Conservation (phyloP, 1,140 invertebrate species). For the Oedothorax gibbosus region DNA sequence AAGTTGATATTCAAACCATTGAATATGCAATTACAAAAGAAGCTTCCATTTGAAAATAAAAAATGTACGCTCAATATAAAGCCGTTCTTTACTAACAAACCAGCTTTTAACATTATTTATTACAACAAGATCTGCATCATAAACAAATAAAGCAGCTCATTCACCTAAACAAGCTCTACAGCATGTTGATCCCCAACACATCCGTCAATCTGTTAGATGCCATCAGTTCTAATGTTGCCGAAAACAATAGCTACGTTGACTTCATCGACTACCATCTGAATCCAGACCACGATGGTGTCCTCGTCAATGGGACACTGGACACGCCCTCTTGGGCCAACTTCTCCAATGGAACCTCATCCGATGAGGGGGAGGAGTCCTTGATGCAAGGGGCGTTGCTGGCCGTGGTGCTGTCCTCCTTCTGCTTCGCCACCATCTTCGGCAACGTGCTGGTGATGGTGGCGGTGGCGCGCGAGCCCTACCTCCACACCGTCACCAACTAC, state of each 20-base stretch:
- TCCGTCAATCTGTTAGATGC: neutral
- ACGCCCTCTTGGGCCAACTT: neutral
- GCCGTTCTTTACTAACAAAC: no score
- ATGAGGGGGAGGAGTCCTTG: neutral
- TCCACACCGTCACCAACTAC: constrained; percentile 83
- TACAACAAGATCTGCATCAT: no score
- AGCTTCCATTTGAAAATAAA: no score
- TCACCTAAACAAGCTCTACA: neutral
- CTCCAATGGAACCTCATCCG: neutral
- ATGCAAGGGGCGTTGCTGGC: constrained; percentile 67
- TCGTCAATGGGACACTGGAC: neutral
- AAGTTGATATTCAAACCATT: no score
- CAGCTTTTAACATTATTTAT: no score
- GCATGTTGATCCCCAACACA: neutral
- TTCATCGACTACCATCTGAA: constrained; percentile 18
- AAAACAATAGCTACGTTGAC: neutral
- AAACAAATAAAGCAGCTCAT: no score
- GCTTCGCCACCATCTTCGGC: constrained; percentile 76
- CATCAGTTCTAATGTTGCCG: neutral
- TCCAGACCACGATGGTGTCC: neutral
- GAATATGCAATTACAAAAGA: no score
- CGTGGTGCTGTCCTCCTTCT: constrained; percentile 74
- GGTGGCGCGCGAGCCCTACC: constrained; percentile 77
- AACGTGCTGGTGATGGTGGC: constrained; percentile 80
- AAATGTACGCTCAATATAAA: no score